phyloP scores from a whole-genome alignment of 1,140 invertebrate species.

The Heliconius hewitsoni region DNA sequence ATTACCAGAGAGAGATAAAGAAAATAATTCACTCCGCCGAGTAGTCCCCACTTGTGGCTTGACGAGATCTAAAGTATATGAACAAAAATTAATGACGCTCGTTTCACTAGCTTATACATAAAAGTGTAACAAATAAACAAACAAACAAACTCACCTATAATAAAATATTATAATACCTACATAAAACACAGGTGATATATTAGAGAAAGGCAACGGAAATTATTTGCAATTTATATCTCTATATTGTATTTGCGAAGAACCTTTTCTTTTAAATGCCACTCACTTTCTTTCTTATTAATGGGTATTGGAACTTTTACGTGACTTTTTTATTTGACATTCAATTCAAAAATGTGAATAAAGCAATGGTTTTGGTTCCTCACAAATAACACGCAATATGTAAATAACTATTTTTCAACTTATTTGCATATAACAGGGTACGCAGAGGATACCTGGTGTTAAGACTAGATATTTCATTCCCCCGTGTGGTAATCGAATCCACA shows the following conservation, averaged over 20 bases:
- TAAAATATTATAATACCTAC: too few species aligned
- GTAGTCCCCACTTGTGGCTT: too few species aligned
- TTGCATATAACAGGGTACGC: too few species aligned
- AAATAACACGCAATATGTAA: background rate
- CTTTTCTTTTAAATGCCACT: background rate
- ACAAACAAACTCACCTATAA: background rate
- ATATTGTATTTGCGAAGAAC: background rate
- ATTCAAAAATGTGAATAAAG: background rate
- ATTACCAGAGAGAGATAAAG: too few species aligned
- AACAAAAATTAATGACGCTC: too few species aligned
- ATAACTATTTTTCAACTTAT: too few species aligned
- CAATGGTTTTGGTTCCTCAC: background rate
- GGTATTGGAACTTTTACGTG: background rate
- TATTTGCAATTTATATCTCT: background rate
- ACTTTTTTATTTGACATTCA: background rate
- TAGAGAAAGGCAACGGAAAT: constrained; percentile 22
- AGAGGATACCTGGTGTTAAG: too few species aligned
- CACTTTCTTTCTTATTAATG: background rate
- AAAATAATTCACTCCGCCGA: too few species aligned
- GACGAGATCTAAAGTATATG: too few species aligned
- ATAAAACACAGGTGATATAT: constrained; percentile 17
- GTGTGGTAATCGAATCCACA: too few species aligned
- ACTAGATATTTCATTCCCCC: too few species aligned
- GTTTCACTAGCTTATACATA: too few species aligned
- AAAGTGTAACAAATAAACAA: background rate